Percentiles rank a stretch among this genome's conserved stretches.
phyloP scores from a whole-genome alignment of 2,888 invertebrate genomes.

The Ametastegia equiseti region DNA sequence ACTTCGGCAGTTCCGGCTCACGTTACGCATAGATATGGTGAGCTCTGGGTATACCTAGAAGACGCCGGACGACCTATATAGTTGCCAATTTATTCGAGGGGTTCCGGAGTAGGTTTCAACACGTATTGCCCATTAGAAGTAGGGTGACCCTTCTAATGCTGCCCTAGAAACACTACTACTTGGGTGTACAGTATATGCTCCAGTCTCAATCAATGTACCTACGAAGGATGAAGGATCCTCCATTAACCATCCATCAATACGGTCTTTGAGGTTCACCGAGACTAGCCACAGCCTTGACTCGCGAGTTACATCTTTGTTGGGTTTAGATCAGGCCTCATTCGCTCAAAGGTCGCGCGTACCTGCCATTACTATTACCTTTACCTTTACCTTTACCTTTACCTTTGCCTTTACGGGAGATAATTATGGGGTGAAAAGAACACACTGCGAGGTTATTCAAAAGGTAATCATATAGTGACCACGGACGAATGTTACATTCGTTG shows the following conservation, averaged over 20 bases:
- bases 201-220: conserved; percentile 29
- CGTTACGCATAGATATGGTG: conserved; percentile 5
- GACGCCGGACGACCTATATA: conserved; percentile 16
- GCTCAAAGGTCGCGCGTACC: conserved; percentile 30
- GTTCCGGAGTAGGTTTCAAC: conserved; percentile 39
- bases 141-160: conserved; percentile 43
- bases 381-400: conserved; percentile 20
- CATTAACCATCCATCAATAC: conserved; percentile 45
- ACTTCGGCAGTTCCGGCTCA: conserved; percentile 1
- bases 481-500: neutral
- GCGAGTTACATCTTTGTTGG: conserved; percentile 44
- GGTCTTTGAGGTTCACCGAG: conserved; percentile 44
- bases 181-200: conserved; percentile 15
- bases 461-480: conserved; percentile 14
- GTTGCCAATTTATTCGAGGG: conserved; percentile 46
- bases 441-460: conserved; percentile 4
- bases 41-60: neutral
- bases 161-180: conserved; percentile 33
- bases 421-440: neutral
- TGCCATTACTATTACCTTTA: too few species aligned
- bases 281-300: conserved; percentile 23
- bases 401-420: conserved; percentile 31
- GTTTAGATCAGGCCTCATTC: conserved; percentile 40
- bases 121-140: conserved; percentile 47
- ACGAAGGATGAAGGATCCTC: conserved; percentile 24